These are phyloP conservation scores for Neria commutata DNA, from an alignment of 2,888 invertebrate genomes.

Conservation along the genomic window DNA sequence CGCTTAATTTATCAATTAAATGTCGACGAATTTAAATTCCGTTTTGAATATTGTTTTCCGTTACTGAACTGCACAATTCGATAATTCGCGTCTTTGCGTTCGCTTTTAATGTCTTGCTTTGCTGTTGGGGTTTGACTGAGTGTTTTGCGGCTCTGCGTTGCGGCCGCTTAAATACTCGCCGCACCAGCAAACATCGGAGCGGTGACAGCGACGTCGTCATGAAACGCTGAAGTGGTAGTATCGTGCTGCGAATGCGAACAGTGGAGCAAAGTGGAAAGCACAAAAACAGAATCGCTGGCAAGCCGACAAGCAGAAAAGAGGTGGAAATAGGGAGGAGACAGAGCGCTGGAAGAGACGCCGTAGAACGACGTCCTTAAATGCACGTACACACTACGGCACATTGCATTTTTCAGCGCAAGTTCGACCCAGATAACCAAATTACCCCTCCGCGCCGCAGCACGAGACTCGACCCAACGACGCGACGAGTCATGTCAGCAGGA, in stretches of 20 bases:
- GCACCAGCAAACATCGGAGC: neutral
- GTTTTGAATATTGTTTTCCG: slow-evolving; percentile 16
- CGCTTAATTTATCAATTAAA: slow-evolving; percentile 23
- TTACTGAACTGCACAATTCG: slow-evolving; percentile 17
- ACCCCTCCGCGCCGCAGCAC: too few species aligned
- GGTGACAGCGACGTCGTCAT: too few species aligned
- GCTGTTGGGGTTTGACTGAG: neutral
- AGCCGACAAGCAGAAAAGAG: neutral
- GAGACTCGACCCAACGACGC: too few species aligned
- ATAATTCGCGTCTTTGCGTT: slow-evolving; percentile 25
- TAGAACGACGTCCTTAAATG: neutral
- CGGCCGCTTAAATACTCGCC: neutral
- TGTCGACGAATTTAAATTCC: slow-evolving; percentile 8
- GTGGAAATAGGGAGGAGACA: neutral
- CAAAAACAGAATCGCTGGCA: neutral
- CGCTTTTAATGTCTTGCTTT: slow-evolving; percentile 20
- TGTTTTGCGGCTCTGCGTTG: neutral
- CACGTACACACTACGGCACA: too few species aligned
- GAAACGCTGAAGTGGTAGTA: too few species aligned
- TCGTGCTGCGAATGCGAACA: too few species aligned
- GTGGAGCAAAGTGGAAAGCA: too few species aligned
- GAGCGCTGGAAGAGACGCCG: neutral
- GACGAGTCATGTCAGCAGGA: too few species aligned
- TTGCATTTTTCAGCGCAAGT: too few species aligned
- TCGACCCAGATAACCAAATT: too few species aligned